phyloP scores from a whole-genome alignment of 2,888 invertebrate genomes.

The Brassicogethes aeneus region DNA sequence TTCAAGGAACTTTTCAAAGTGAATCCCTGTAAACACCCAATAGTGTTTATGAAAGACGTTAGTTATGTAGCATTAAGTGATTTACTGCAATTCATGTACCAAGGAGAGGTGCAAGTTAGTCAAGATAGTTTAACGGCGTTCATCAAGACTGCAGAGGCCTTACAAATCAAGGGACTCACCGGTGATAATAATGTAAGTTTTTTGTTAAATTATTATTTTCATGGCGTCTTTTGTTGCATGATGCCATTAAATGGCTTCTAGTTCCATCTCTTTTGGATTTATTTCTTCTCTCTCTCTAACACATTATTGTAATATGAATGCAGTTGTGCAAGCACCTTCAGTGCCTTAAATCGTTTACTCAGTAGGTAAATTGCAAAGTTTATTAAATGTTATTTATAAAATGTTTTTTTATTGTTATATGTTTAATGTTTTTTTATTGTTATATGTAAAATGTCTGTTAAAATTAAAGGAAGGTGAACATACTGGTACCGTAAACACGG shows the following conservation, averaged over 20 bases:
- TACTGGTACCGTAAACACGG: too few relatives aligned
- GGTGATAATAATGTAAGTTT: constrained; percentile 36
- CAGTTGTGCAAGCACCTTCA: too few relatives aligned
- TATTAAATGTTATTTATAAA: too few relatives aligned
- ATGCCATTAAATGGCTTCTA: constrained; percentile 2
- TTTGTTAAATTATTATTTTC: too few relatives aligned
- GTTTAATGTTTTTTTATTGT: too few relatives aligned
- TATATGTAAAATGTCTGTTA: too few relatives aligned
- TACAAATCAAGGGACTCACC: constrained; percentile 40
- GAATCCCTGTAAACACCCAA: constrained; percentile 59
- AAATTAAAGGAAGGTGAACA: too few relatives aligned
- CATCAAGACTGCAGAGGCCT: constrained; percentile 40
- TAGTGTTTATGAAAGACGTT: constrained; percentile 51
- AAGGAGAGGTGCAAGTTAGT: constrained; percentile 46
- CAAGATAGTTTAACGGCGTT: constrained; percentile 38
- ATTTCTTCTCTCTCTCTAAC: background rate
- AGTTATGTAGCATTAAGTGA: constrained; percentile 47
- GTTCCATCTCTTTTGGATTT: background rate
- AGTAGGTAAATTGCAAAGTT: too few relatives aligned
- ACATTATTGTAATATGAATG: too few relatives aligned
- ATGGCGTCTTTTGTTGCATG: background rate
- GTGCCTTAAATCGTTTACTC: too few relatives aligned
- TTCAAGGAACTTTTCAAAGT: constrained; percentile 60
- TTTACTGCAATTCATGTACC: constrained; percentile 51
- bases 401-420: too few relatives aligned